Conservation (phyloP, 2,888 invertebrate genomes). For the Plutella xylostella region DNA sequence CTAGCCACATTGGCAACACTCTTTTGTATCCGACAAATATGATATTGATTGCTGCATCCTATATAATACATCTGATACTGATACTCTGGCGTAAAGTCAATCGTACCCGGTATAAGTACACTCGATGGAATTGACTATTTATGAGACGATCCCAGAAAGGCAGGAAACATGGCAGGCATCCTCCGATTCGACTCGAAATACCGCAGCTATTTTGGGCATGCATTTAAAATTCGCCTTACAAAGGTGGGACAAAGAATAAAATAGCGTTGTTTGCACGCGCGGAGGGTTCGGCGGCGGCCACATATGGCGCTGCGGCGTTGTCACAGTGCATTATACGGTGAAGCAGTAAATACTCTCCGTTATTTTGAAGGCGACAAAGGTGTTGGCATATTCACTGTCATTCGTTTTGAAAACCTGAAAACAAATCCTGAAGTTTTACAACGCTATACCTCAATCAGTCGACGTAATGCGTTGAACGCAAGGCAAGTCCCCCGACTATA, state of each 20-base stretch:
- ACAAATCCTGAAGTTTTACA: too few relatives aligned
- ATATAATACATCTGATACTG: neutral
- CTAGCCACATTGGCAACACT: too few relatives aligned
- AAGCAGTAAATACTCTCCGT: too few relatives aligned
- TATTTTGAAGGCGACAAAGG: too few relatives aligned
- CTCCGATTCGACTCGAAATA: constrained; percentile 23
- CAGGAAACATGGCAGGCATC: neutral
- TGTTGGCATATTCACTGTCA: too few relatives aligned
- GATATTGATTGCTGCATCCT: neutral
- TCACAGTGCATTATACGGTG: too few relatives aligned
- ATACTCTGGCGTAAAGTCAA: neutral
- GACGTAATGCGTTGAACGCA: too few relatives aligned
- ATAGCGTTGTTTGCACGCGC: constrained; percentile 27
- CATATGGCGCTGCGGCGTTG: constrained; percentile 23
- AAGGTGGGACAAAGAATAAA: constrained; percentile 26
- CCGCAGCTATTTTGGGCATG: constrained; percentile 31
- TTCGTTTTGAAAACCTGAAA: too few relatives aligned
- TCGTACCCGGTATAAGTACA: neutral
- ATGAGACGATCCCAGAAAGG: neutral
- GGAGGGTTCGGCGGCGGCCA: constrained; percentile 11
- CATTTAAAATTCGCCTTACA: constrained; percentile 27
- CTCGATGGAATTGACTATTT: constrained; percentile 4
- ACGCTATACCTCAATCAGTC: too few relatives aligned
- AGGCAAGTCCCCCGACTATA: too few relatives aligned
- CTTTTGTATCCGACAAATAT: too few relatives aligned